Evolutionary conservation across 2,888 invertebrate genomes (phyloP), one percentile per base, ranked within the genome.

Genomic region (Drosophila formosana): DNA sequence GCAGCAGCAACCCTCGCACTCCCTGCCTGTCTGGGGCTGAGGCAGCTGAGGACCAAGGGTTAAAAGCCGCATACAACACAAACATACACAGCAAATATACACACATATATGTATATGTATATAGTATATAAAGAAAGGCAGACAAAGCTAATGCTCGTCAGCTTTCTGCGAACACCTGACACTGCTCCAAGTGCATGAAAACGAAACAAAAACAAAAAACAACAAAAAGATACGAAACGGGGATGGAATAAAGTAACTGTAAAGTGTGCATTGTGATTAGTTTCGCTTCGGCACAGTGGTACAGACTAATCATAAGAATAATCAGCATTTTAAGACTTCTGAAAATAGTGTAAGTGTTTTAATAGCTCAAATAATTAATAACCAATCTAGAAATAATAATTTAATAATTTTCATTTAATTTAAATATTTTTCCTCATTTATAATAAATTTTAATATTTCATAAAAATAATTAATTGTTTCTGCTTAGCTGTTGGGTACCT

Each of bases 1-100:
- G 63, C 75, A 72, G 53, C 61, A 75, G 73, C 73, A 76, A 76
- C 80, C 77, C 80, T 73, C 80, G 76, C 68, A 37, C n/a, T 11
- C 49, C 49, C 13, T 58, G 13, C 8, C 49, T 26, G 39, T 52
- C 49, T 26, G 39, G 25, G 18, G 18, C 18, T 1, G 13, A 13
- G 28, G 55, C 30, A 30, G 30, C 52, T 55, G 49, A 63, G 66
- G 50, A 72, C 69, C 75, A 78, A 79, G 80, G 78, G 78, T 78
- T 78, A 78, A 78, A 79, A 75, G 78, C 73, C 64, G 64, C 66
- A 73, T 11, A 32, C 55, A 45, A 47, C 55, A 25, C 43, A 45
- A 46, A 63, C 46, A 13, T 3, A 45, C 9, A 39, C 11, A 18
- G 18, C 18, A 51, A 34, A 63, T 32, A 57, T 11, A 56, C 34